Conservation (phyloP, 35 echinoderm and acorn worm genomes). For the Ptychodera flava region DNA sequence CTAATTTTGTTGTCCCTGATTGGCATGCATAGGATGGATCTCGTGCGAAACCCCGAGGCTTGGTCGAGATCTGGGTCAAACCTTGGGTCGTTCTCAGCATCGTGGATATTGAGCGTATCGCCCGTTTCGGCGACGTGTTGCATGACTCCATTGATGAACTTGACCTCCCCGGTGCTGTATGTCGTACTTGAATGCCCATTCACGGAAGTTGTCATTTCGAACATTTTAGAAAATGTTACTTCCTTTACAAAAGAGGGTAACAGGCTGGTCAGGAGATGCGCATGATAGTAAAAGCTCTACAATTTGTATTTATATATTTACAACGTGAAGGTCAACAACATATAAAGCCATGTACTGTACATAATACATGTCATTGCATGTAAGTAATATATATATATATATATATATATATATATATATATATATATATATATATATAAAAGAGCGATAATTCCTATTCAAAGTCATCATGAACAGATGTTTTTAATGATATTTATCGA, state of each 20-base stretch:
- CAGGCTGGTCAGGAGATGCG: no score
- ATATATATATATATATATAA: no score
- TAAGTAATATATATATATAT: no score
- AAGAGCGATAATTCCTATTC: no score
- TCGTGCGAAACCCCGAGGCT: slow-evolving; percentile 66
- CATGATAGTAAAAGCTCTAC: no score
- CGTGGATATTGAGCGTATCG: slow-evolving; percentile 68
- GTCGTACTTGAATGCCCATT: slow-evolving; percentile 78
- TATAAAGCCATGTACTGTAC: no score
- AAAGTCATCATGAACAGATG: no score
- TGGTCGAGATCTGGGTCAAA: slow-evolving; percentile 39
- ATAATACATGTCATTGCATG: no score
- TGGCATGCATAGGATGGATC: slow-evolving; percentile 90
- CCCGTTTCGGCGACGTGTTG: slow-evolving; percentile 85
- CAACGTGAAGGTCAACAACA: no score
- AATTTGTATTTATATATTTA: no score
- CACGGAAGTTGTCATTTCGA: slow-evolving; percentile 65
- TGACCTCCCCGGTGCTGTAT: slow-evolving; percentile 57
- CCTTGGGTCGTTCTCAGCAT: slow-evolving; percentile 73
- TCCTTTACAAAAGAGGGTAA: slow-evolving; percentile 46
- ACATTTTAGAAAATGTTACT: slow-evolving; percentile 90
- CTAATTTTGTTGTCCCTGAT: slow-evolving; percentile 87
- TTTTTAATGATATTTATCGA: no score
- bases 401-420: no score
- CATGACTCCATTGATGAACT: slow-evolving; percentile 79